Percentiles rank a stretch among this genome's conserved stretches.
Conservation (phyloP, 2,113 vertebrate species). For the Bombycilla garrulus region DNA sequence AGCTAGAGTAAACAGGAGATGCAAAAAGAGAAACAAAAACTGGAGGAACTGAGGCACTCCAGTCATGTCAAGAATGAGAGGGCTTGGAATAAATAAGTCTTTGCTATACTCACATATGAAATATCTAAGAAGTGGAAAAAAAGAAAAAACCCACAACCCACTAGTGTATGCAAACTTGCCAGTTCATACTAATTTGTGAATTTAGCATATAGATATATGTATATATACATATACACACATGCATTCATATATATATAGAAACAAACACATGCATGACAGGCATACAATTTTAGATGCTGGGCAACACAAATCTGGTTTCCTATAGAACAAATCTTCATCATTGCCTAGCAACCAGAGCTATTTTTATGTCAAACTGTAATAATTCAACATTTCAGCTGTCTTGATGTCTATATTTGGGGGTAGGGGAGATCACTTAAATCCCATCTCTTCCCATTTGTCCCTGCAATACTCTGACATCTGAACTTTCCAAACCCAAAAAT, state of each 20-base stretch:
- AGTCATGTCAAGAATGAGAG: neutral
- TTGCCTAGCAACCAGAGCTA: constrained; percentile 58
- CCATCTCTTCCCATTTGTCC: neutral
- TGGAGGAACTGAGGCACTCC: neutral
- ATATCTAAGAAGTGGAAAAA: neutral
- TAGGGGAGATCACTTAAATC: neutral
- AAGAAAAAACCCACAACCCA: neutral
- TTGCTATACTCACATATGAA: neutral
- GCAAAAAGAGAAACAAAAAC: neutral
- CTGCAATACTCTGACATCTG: neutral
- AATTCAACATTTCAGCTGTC: constrained; percentile 13
- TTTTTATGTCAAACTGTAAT: constrained; percentile 47
- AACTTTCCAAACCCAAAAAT: neutral
- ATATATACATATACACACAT: neutral
- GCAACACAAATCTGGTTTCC: constrained; percentile 31
- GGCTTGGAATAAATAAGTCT: neutral
- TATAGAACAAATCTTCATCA: constrained; percentile 1
- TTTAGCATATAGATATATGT: neutral
- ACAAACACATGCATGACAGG: neutral
- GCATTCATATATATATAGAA: neutral
- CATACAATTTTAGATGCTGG: constrained; percentile 4
- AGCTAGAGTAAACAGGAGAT: neutral
- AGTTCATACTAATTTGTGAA: neutral
- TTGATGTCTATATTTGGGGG: neutral
- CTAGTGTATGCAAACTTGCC: neutral